Evolutionary conservation across 1,140 invertebrate species (phyloP), one percentile per base, ranked within the genome.

Genomic region (Leptinotarsa texana): DNA sequence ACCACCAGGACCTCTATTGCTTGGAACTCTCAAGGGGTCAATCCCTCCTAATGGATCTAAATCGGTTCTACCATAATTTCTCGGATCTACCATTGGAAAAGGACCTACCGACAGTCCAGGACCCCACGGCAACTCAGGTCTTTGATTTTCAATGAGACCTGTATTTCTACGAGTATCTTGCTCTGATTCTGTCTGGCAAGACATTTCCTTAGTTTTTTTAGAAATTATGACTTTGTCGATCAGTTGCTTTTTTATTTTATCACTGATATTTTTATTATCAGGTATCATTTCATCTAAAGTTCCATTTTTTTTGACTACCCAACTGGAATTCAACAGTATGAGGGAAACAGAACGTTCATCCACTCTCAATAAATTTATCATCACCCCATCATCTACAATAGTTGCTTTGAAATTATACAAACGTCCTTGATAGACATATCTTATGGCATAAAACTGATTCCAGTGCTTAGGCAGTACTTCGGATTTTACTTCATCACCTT

Each of bases 381-480:
- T 84, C 11, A 84, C 74, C 5, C 77, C 82, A 75, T 84, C 83
- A 71, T 85, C 84, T n/a, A 84, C 33, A 61, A 71, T 77, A 17
- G 90, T 85, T n/a, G 87, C 91, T 80, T 91, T 87, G 1, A 93
- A 84, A 79, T 93, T 88, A 81, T 90, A 93, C 3, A 94, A 83
- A 80, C 89, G 87, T 13, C 88, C 88, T 68, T 92, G 85, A 68
- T 88, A 88, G 49, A 92, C 78, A 83, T 94, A 94, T 77, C 92
- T 88, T 11, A 93, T 80, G 2, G 89, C 86, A 82, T 92, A 93
- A 62, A 85, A 84, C 33, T 88, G 86, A 83, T 91, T 93, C 93
- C 93, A 94, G 72, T 85, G 87, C 69, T 89, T 86, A 5, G 93
- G 92, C 21, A 95, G 83, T 15, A 91, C 78, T 85, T 95, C 93